Evolutionary conservation across 2,113 vertebrate genomes (phyloP), one percentile per base, ranked within the genome.

Genomic region (Girardinichthys multiradiatus): DNA sequence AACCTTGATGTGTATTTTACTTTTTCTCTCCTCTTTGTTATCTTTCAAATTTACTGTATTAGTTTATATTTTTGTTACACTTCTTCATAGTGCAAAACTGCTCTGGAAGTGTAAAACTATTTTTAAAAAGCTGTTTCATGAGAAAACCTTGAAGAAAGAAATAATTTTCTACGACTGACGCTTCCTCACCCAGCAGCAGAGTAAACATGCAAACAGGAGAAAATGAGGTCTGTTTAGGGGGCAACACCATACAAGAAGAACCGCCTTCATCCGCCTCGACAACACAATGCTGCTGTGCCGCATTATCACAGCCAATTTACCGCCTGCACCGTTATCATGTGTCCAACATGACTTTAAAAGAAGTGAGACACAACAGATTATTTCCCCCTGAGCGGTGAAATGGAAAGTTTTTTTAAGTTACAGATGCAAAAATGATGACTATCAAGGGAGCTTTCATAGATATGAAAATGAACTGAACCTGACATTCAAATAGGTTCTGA

Each of bases 151-250:
- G 5, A 28, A 1, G 4, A 51, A 70, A 57, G 21, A 1, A 0
- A 21, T 63, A 15, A 27, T 14, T 28, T 28, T 42, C 17, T 21
- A 19, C 29, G 64, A 39, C 12, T 31, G 72, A 42, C 57, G n/a
- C 10, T 24, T 1, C 48, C 51, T 69, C 67, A 13, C 3, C 5
- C 64, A 33, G 45, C 30, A 6, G 42, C 61, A 58, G n/a, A 37
- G 31, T 68, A 30, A 26, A 62, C 64, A 39, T 24, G 74, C 62
- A 10, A 57, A 72, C 68, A 42, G 68, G 30, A 59, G 81, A 70
- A 79, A 85, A 86, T 71, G 68, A 77, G 81, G 81, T 83, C 78
- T 51, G 61, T 70, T 69, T 61, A 68, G 78, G 77, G 80, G 63
- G 7, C 29, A 0, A 4, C 3, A 29, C 21, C 48, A 54, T 5